Evolutionary conservation across 2,113 vertebrate species (phyloP), one percentile per base, ranked within the genome.

Genomic region (Pycnonotus jocosus): DNA sequence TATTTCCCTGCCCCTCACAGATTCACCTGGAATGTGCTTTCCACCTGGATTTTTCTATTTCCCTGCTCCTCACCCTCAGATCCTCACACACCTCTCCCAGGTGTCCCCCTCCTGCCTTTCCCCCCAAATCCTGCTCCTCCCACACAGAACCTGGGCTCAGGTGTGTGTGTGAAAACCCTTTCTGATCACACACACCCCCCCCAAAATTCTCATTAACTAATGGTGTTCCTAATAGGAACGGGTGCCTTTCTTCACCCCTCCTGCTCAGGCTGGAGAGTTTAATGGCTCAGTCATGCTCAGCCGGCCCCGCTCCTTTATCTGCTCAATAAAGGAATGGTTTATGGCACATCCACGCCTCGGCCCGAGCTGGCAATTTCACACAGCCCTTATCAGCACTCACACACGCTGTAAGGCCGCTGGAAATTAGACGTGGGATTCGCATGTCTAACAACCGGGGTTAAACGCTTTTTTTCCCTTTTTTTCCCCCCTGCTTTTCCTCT

Each of bases 301-400:
- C 74, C 86, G 56, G 95, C 83, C 93, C 58, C 6, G 21, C 78
- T 54, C 53, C 95, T 95, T 97, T 97, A 97, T 97, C 96, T 92
- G 87, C 4, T 68, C 94, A 86, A 76, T 92, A 90, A 96, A 95
- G 95, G 73, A 91, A 58, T 53, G 94, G 72, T 92, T 93, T 81
- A n/a, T 61, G 78, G 95, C 88, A 86, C 87, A 80, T 51, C 88
- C 92, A 82, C 3, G 69, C 80, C 73, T 81, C 56, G 38, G 94
- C 50, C 93, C 2, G 3, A 54, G 89, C 97, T 96, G 96, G 74
- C 97, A 95, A 53, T 96, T 97, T 96, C 96, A 97, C 96, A 90
- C 81, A 9, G 78, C 58, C 92, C 93, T 98, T 98, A 98, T 98
- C 97, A 96, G 97, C 2, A 2, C 91, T 95, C 84, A 38, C 97